These are phyloP conservation scores for Venustaconcha ellipsiformis DNA, from an alignment of 1,140 invertebrate genomes.

Conservation along the genomic window DNA sequence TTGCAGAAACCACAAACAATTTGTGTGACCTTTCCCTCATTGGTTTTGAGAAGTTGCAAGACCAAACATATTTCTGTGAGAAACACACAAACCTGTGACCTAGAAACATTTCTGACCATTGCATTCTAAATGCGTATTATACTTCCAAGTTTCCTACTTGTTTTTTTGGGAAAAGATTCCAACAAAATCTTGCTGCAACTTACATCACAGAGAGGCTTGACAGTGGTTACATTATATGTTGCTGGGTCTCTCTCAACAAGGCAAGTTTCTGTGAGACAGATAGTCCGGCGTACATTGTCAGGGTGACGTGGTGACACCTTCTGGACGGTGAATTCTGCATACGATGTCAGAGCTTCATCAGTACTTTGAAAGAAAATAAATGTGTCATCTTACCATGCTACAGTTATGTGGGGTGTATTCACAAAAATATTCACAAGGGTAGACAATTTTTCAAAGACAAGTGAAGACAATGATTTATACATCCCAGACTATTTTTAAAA, in stretches of 20 bases:
- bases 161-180: neutral
- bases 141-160: neutral
- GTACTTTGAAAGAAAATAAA: conserved; percentile 48
- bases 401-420: too few species aligned
- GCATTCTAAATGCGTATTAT: neutral
- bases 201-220: conserved; percentile 89
- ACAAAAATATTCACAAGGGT: too few species aligned
- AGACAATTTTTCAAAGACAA: too few species aligned
- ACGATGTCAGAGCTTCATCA: conserved; percentile 68
- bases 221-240: conserved; percentile 91
- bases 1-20: too few species aligned
- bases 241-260: conserved; percentile 96
- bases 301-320: conserved; percentile 61
- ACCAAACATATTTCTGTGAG: too few species aligned
- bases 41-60: too few species aligned
- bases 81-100: too few species aligned
- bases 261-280: conserved; percentile 97
- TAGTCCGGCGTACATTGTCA: conserved; percentile 79
- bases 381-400: neutral
- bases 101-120: too few species aligned
- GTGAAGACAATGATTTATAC: too few species aligned
- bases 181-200: conserved; percentile 33
- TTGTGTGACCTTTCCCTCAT: too few species aligned
- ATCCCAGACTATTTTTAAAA: too few species aligned
- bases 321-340: conserved; percentile 68